These are phyloP conservation scores for Caenorhabditis parvicauda DNA, from an alignment of 2,888 invertebrate genomes.

Conservation along the genomic window DNA sequence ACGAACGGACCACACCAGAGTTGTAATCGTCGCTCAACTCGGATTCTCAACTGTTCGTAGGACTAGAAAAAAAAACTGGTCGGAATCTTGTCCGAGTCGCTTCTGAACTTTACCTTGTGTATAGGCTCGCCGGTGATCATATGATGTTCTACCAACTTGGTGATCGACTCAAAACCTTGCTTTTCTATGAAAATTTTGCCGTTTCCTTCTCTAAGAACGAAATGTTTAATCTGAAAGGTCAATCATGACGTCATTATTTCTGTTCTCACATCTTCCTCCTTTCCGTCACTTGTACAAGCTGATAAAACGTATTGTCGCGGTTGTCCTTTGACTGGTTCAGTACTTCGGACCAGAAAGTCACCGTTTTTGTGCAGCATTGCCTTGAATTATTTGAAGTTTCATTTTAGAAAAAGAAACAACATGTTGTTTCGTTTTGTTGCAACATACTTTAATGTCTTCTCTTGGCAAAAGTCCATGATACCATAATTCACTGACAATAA, in stretches of 20 bases:
- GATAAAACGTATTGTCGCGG: constrained; percentile 32
- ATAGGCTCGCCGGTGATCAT: constrained; percentile 7
- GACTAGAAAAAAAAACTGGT: too few relatives aligned
- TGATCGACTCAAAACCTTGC: constrained; percentile 14
- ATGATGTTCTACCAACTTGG: constrained; percentile 15
- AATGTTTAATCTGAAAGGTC: constrained; percentile 18
- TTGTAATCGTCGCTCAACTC: too few relatives aligned
- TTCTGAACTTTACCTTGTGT: too few relatives aligned
- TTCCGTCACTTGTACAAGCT: constrained; percentile 19
- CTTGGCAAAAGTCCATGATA: constrained; percentile 47
- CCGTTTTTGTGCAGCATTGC: constrained; percentile 32
- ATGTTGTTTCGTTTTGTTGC: background rate
- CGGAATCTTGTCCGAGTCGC: too few relatives aligned
- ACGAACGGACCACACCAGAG: too few relatives aligned
- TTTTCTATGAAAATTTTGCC: constrained; percentile 19
- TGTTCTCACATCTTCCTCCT: background rate
- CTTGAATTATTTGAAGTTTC: constrained; percentile 4
- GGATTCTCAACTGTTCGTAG: too few relatives aligned
- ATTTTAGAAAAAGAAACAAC: background rate
- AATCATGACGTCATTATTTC: background rate
- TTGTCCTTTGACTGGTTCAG: constrained; percentile 33
- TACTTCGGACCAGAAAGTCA: constrained; percentile 37
- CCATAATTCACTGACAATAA: constrained; percentile 4
- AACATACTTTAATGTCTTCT: constrained; percentile 34
- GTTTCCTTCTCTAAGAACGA: constrained; percentile 17